Conservation (phyloP, 2,797 vertebrate genomes). For the Odontamblyopus lacepedii region DNA sequence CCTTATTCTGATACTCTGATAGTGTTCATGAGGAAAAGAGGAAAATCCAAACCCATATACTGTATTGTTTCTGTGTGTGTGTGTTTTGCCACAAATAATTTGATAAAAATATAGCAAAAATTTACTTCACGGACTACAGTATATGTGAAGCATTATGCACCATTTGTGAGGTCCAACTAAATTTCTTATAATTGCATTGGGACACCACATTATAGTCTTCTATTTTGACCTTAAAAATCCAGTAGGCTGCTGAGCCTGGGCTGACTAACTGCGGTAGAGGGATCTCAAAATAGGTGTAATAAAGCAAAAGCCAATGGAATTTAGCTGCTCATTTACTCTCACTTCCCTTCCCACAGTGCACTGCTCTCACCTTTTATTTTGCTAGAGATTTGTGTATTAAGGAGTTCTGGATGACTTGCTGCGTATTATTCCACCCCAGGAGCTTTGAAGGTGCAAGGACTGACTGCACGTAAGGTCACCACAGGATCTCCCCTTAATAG, state of each 20-base stretch:
- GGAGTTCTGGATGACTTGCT: constrained; percentile 77
- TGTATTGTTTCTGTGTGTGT: no score
- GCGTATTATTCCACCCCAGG: constrained; percentile 76
- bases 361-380: constrained; percentile 58
- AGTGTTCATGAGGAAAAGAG: background rate
- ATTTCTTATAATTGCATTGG: background rate
- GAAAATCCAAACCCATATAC: no score
- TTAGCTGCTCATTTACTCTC: constrained; percentile 43
- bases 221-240: background rate
- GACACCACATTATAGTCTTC: background rate
- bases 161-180: background rate
- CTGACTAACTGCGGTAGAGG: constrained; percentile 13
- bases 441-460: constrained; percentile 79
- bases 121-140: background rate
- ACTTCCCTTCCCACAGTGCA: constrained; percentile 40
- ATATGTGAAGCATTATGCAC: background rate
- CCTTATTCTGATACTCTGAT: background rate
- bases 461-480: constrained; percentile 77
- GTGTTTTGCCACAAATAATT: background rate
- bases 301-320: constrained; percentile 30
- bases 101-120: background rate
- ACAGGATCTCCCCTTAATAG: constrained; percentile 80
- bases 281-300: background rate
- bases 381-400: constrained; percentile 73
- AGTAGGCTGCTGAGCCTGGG: constrained; percentile 10